Conservation (phyloP, 2,888 invertebrate genomes). For the Eulithis prunata region DNA sequence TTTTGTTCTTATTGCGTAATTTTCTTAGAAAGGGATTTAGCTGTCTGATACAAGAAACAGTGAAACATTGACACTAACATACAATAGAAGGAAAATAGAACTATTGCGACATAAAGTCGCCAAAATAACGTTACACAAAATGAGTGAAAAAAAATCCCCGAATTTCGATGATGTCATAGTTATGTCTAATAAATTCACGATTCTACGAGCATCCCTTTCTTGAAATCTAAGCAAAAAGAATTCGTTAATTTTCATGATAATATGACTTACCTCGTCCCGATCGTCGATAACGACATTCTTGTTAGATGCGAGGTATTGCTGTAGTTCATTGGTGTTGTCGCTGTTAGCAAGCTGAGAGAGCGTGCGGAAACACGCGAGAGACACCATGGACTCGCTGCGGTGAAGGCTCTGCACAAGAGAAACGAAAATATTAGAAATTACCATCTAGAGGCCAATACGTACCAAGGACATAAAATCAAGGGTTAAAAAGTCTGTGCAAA, state of each 20-base stretch:
- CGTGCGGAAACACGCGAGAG: slow-evolving; percentile 91
- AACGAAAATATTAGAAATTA: slow-evolving; percentile 10
- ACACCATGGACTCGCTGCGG: slow-evolving; percentile 96
- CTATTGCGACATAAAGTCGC: not conserved
- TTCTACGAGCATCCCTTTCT: not conserved
- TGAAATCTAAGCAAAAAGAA: too few species aligned
- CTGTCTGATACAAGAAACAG: too few species aligned
- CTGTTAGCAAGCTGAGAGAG: slow-evolving; percentile 91
- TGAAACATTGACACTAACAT: too few species aligned
- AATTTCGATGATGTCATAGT: not conserved
- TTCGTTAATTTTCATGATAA: not conserved
- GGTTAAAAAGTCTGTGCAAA: not conserved
- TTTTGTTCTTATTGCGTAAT: too few species aligned
- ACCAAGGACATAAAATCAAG: not conserved
- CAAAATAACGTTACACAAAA: not conserved
- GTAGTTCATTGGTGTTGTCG: slow-evolving; percentile 91
- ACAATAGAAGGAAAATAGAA: not conserved
- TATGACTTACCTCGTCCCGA: slow-evolving; percentile 90
- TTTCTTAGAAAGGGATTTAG: too few species aligned
- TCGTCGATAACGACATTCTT: slow-evolving; percentile 93
- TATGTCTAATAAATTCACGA: not conserved
- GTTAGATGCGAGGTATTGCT: slow-evolving; percentile 92
- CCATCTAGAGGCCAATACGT: not conserved
- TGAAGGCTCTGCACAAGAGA: slow-evolving; percentile 89
- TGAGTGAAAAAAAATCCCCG: not conserved